Evolutionary conservation across 2,797 vertebrate genomes (phyloP), one percentile per base, ranked within the genome.

Genomic region (Syncerus caffer): DNA sequence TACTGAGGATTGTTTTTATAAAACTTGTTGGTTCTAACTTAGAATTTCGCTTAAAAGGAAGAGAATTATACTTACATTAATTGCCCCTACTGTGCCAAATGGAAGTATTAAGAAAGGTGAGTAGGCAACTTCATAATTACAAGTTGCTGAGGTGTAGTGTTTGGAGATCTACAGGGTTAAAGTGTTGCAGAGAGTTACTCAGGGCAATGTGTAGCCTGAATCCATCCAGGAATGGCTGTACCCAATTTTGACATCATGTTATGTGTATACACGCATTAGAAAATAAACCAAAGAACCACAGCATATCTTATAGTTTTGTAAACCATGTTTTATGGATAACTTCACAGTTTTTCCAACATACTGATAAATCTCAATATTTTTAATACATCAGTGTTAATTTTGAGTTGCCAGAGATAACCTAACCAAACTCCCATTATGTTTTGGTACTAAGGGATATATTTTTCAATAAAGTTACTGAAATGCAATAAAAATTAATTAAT

Each of bases 391-490:
- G 8, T 94, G 60, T 71, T 94, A 92, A 97, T 95, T 93, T 34
- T 96, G 90, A 96, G 93, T 94, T 96, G 74, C 34, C 38, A 89
- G 42, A 96, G n/a, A n/a, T 53, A 74, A 93, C 79, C 71, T 96
- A 95, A 94, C 76, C 95, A 98, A 98, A 95, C 88, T 96, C 71
- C 87, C 85, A 83, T 97, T 93, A 51, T 95, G 85, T 92, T 94
- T 55, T 96, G 93, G 80, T 90, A 97, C 86, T 88, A 98, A 98
- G 89, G 88, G 79, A 31, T 4, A 76, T 92, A 99, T 99, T 99
- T 99, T 99, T 99, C 99, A 99, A 99, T 99, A 99, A 99, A 99
- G 98, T 80, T 99, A 99, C 97, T 99, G 99, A 99, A 99, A 99
- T 98, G 99, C 95, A 93, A 71, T 71, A 71, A 71, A 34, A 71